Evolutionary conservation across 1,140 invertebrate species (phyloP).

Genomic region (Heliconius eleuchia): DNA sequence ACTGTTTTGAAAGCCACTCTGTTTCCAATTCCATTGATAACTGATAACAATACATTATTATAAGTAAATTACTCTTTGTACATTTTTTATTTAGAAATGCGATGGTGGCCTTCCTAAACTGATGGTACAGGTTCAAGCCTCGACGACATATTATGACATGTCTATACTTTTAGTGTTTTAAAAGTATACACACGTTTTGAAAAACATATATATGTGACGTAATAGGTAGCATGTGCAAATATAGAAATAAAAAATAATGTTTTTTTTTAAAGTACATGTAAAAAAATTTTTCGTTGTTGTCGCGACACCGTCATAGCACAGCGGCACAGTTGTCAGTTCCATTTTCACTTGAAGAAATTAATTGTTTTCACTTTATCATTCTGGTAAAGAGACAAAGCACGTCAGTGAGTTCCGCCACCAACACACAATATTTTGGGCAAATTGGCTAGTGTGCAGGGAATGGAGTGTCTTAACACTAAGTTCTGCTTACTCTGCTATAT

Average conservation of each 20-base stretch:
- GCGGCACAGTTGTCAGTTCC: neutral
- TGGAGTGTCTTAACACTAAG: neutral
- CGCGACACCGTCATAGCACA: neutral
- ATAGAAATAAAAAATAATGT: no score
- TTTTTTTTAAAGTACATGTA: no score
- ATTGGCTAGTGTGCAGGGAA: neutral
- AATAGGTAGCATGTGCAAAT: no score
- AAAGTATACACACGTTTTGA: no score
- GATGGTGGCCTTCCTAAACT: no score
- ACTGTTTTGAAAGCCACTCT: conserved; percentile 86
- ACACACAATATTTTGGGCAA: neutral
- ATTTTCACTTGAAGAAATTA: neutral
- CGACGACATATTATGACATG: no score
- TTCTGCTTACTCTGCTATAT: neutral
- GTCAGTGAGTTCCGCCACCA: neutral
- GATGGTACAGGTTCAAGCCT: no score
- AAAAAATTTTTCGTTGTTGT: no score
- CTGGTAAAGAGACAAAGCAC: neutral
- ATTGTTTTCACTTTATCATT: neutral
- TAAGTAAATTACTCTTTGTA: neutral
- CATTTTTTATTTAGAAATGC: no score
- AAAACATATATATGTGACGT: no score
- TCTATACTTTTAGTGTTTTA: no score
- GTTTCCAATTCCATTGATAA: conserved; percentile 89
- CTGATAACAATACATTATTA: conserved; percentile 61